Base-by-base conservation (phyloP, 2,888 invertebrate species). In the Nezara viridula region DNA sequence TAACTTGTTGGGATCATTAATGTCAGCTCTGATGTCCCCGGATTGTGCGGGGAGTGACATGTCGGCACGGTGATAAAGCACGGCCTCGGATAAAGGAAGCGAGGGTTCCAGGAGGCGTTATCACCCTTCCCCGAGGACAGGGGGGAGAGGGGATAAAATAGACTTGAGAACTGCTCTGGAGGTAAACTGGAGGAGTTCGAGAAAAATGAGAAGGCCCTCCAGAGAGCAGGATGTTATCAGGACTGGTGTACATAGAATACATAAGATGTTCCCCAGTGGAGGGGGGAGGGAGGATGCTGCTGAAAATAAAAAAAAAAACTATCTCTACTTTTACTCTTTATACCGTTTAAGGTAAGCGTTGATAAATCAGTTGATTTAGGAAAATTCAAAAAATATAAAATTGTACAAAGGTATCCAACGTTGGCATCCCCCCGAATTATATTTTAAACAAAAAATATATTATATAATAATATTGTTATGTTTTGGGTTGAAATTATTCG, bases 141-240 rank as follows among this genome's bases (percentile, higher is more conserved):
- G 66, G 60, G 55, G 50, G 60, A n/a, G n/a, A n/a, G 66, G 10
- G 66, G 37, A 73, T 73, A 73, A 73, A 73, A 73, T 73, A 73
- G 66, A 73, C 66, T 73, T 5, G 66, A 73, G 66, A 73, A 73
- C 66, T 73, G 66, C 66, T 73, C 32, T 16, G 37, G 66, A 37
- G 44, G 44, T 44, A 47, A 40, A 24, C 44, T n/a, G n/a, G 81
- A 44, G n/a, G 44, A 47, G 81, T 47, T 81, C 40, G n/a, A 47
- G 81, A 81, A 81, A 81, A 81, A 81, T 81, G 81, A 81, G 81
- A 81, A 81, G 44, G 12, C 81, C 44, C 81, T 81, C 81, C 10
- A 3, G 81, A 47, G 81, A 44, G 81, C 21, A 37, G 81, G 44
- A 81, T 44, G 44, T 47, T 81, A 81, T 81, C 44, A 44, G 44